Base-by-base conservation (phyloP, 2,888 invertebrate species). In the Tricholauxania praeusta region DNA sequence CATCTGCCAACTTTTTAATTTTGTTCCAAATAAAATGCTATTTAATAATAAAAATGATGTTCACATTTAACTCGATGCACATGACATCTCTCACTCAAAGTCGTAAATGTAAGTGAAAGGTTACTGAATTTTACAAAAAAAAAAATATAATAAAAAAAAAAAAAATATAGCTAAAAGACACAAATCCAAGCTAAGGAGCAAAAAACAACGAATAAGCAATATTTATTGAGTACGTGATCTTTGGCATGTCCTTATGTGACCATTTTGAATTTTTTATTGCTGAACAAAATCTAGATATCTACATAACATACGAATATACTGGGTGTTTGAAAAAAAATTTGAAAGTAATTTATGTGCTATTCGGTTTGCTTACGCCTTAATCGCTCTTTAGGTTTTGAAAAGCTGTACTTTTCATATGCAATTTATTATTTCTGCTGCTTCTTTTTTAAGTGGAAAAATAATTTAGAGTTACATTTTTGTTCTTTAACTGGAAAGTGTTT, bases 171-270 rank as follows among this genome's bases (percentile, higher is more conserved):
- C 71, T 28, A 3, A 28, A 53, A 64, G 28, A 22, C 22, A 1
- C 17, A 39, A 48, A 12, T 51, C 28, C 57, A 65, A 53, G n/a
- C 32, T 5, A 63, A 39, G 48, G 51, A 59, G 51, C 39, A 65
- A 72, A 70, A 73, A 74, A 66, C 66, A 80, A 80, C 77, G 78
- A 81, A 80, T 84, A 85, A 84, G 84, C 85, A 84, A 84, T 84
- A 87, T 87, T 86, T 87, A 87, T 87, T 87, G 87, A 85, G 85
- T 87, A 87, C 87, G 87, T 87, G 87, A 87, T 87, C 85, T 84
- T 83, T 83, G 85, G 83, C 80, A 84, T 84, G 85, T 84, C 86
- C 86, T 83, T 82, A 86, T 87, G 87, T 86, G 85, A 86, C 83
- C 85, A 80, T 86, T 87, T 84, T 85, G 85, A 82, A 84, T 84